Conservation (phyloP, 2,113 vertebrate genomes). For the Entosphenus tridentatus region DNA sequence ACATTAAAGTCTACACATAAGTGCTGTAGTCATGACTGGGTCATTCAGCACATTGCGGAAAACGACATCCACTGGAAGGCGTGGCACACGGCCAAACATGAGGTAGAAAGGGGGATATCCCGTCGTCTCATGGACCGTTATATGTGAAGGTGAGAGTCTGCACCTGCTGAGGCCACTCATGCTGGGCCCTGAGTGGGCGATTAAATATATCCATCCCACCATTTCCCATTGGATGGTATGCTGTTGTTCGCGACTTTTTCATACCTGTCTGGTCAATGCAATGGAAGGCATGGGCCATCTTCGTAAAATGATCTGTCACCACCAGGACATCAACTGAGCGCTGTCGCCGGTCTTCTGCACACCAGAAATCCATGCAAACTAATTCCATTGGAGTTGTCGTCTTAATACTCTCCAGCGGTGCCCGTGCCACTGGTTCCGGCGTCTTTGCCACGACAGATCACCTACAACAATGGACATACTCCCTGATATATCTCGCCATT, state of each 20-base stretch:
- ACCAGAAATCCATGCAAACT: constrained; percentile 7
- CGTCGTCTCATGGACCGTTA: no score
- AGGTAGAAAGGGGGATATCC: no score
- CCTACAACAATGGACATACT: constrained; percentile 6
- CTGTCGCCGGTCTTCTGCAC: background rate
- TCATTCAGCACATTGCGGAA: no score
- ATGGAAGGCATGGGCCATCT: background rate
- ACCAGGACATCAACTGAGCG: background rate
- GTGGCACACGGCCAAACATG: no score
- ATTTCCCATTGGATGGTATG: background rate
- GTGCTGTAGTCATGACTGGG: no score
- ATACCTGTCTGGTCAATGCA: constrained; percentile 1
- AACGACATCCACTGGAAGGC: no score
- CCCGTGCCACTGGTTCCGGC: constrained; percentile 8
- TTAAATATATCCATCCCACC: no score
- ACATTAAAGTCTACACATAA: no score
- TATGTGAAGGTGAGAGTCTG: no score
- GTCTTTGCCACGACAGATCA: constrained; percentile 11
- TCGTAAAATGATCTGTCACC: constrained; percentile 7
- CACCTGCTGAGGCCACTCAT: no score
- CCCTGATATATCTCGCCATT: constrained; percentile 9
- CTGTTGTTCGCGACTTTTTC: constrained; percentile 8
- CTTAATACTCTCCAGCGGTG: constrained; percentile 8
- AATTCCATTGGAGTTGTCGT: constrained; percentile 10
- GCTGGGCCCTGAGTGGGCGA: no score